These are phyloP conservation scores for Brachypterus glaber DNA, from an alignment of 2,888 invertebrate species.

Conservation along the genomic window DNA sequence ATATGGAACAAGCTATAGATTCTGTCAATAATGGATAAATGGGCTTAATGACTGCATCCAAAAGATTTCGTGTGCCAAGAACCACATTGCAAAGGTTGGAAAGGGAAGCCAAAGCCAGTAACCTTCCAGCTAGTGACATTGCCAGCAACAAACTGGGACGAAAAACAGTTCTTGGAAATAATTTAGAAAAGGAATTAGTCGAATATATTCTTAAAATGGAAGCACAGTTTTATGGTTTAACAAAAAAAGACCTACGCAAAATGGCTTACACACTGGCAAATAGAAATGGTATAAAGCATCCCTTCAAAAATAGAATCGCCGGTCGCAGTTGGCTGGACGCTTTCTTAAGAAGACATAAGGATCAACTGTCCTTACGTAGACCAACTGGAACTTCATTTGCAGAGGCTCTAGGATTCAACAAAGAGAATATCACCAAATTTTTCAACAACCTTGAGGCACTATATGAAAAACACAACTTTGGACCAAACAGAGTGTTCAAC, in stretches of 20 bases:
- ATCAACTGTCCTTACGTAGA: slow-evolving; percentile 10
- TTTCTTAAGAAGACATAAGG: slow-evolving; percentile 11
- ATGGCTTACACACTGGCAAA: slow-evolving; percentile 7
- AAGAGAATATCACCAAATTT: slow-evolving; percentile 7
- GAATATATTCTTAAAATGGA: slow-evolving; percentile 9
- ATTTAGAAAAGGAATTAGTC: slow-evolving; percentile 8
- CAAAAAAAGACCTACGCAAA: slow-evolving; percentile 9
- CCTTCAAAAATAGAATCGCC: slow-evolving; percentile 12
- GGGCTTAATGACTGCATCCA: no score
- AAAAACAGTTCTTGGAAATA: slow-evolving; percentile 7
- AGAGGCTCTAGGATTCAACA: slow-evolving; percentile 8
- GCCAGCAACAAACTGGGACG: slow-evolving; percentile 50
- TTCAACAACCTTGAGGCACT: slow-evolving; percentile 7
- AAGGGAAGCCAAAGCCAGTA: no score
- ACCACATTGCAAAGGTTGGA: no score
- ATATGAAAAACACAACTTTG: slow-evolving; percentile 8
- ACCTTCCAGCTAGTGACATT: no score
- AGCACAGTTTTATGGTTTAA: slow-evolving; percentile 9
- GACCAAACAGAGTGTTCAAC: slow-evolving; percentile 20
- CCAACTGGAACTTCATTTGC: slow-evolving; percentile 11
- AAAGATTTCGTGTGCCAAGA: no score
- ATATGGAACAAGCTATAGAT: no score
- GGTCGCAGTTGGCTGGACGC: slow-evolving; percentile 12
- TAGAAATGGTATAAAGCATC: slow-evolving; percentile 13
- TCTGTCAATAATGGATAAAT: no score